These are phyloP conservation scores for Cheirogaleus medius DNA, from an alignment of 2,113 vertebrate species.

Conservation along the genomic window DNA sequence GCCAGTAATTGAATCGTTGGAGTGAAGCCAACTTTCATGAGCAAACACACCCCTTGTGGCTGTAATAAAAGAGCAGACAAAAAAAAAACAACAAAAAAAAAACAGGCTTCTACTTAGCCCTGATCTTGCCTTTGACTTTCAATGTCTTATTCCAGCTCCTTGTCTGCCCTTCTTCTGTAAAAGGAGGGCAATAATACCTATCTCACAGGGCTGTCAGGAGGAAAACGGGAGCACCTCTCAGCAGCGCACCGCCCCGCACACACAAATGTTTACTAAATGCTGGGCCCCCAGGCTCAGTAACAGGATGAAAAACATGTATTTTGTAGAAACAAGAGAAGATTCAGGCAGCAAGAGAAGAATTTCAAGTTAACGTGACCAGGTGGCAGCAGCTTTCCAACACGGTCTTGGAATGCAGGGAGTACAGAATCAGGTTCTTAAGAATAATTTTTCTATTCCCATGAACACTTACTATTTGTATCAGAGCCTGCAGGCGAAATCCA, in stretches of 20 bases:
- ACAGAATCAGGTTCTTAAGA: neutral
- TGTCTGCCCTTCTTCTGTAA: neutral
- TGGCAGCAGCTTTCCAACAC: neutral
- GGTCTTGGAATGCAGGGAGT: neutral
- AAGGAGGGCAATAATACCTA: neutral
- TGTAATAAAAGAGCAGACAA: neutral
- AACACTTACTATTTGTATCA: neutral
- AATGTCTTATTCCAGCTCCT: too few species aligned
- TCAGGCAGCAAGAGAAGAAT: neutral
- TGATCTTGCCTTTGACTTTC: neutral
- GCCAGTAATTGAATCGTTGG: slow-evolving; percentile 20
- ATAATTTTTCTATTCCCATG: neutral
- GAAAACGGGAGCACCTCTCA: neutral
- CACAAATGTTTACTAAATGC: neutral
- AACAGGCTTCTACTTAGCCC: neutral
- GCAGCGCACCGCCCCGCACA: fast-evolving
- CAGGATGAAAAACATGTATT: neutral
- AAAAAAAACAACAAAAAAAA: neutral
- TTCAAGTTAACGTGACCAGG: neutral
- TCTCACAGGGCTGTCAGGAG: neutral
- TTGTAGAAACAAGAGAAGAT: neutral
- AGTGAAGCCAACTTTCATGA: neutral
- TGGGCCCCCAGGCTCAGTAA: neutral
- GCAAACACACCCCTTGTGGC: slow-evolving; percentile 33
- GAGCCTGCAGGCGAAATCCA: neutral